These are phyloP conservation scores for Cosmopolites sordidus DNA, from an alignment of 2,888 invertebrate species.

Conservation along the genomic window DNA sequence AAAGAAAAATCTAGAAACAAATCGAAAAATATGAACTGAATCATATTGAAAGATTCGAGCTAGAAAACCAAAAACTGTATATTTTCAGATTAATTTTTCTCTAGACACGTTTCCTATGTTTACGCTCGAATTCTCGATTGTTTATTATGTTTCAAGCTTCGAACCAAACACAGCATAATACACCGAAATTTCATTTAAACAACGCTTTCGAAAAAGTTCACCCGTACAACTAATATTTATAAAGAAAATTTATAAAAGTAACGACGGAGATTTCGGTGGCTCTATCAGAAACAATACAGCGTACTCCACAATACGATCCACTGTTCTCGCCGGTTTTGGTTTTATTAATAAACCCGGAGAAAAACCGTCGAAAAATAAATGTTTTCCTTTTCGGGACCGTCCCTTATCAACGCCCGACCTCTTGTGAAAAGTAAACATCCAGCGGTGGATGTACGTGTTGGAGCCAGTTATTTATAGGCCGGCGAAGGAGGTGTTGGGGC, in stretches of 20 bases:
- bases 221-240: constrained; percentile 22
- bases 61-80: no score
- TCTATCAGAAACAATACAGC: no score
- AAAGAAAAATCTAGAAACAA: no score
- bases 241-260: constrained; percentile 17
- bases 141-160: constrained; percentile 20
- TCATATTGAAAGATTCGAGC: no score
- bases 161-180: constrained; percentile 20
- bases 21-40: no score
- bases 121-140: constrained; percentile 9
- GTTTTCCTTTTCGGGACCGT: constrained; percentile 5
- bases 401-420: constrained; percentile 4
- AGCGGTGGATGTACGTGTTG: no score
- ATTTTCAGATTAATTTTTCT: no score
- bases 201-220: constrained; percentile 11
- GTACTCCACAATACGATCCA: no score
- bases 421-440: constrained; percentile 13
- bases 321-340: no score
- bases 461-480: no score
- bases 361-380: constrained; percentile 7
- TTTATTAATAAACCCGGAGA: no score
- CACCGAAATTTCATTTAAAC: constrained; percentile 21
- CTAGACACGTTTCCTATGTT: constrained; percentile 19
- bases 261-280: background rate
- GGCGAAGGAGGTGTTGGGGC: no score